Evolutionary conservation across 2,888 invertebrate genomes (phyloP).

Genomic region (Amphipyra tragopoginis): DNA sequence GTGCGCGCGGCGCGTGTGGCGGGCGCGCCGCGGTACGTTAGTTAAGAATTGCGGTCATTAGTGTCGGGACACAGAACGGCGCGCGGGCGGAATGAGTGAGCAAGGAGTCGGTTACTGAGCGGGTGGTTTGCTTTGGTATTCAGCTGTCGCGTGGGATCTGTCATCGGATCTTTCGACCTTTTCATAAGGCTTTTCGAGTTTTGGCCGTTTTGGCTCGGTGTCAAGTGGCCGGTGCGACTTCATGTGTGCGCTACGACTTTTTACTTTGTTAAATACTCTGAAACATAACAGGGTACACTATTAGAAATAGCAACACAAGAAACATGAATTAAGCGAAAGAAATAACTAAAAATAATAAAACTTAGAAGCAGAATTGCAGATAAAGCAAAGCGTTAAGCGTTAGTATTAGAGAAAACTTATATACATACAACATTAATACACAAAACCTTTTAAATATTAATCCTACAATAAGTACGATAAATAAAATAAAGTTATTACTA

Average conservation of each 20-base stretch:
- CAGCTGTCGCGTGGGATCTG: constrained; percentile 82
- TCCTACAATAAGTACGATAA: constrained; percentile 74
- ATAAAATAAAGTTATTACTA: constrained; percentile 72
- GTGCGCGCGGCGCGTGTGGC: constrained; percentile 48
- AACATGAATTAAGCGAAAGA: constrained; percentile 67
- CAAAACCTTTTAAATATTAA: constrained; percentile 73
- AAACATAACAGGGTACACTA: constrained; percentile 88
- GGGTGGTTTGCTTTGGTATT: constrained; percentile 81
- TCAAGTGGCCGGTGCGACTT: constrained; percentile 98
- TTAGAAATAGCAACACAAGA: constrained; percentile 83
- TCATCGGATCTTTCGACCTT: constrained; percentile 88
- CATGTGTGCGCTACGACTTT: constrained; percentile 99
- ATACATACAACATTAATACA: constrained; percentile 78
- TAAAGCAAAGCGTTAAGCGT: constrained; percentile 80
- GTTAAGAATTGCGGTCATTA: constrained; percentile 56
- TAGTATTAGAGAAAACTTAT: constrained; percentile 75
- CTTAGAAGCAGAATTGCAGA: constrained; percentile 68
- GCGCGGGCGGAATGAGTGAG: constrained; percentile 70
- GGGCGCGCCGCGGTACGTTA: constrained; percentile 24
- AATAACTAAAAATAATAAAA: constrained; percentile 61
- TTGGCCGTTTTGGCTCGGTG: constrained; percentile 93
- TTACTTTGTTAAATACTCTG: constrained; percentile 99
- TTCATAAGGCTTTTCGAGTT: constrained; percentile 90
- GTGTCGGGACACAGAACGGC: constrained; percentile 44
- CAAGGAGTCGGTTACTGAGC: constrained; percentile 75